Evolutionary conservation across 2,888 invertebrate genomes (phyloP).

Genomic region (Laothoe populi): DNA sequence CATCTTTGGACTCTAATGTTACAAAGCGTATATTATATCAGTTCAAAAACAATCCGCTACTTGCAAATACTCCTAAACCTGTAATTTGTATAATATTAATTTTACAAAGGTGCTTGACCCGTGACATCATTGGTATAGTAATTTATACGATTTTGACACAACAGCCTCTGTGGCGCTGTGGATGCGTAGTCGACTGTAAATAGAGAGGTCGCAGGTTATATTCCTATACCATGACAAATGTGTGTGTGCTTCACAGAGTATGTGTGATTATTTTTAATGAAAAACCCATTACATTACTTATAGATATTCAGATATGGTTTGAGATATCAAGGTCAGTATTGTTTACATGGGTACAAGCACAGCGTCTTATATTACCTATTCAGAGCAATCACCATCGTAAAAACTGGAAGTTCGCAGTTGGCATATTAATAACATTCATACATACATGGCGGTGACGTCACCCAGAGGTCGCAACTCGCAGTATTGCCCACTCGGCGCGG

Average conservation of each 20-base stretch:
- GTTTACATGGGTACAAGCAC: conserved; percentile 47
- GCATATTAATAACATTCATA: conserved; percentile 70
- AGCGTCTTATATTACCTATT: conserved; percentile 50
- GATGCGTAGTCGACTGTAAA: too few species aligned
- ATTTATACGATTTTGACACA: too few species aligned
- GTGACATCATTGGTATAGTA: neutral
- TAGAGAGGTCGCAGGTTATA: too few species aligned
- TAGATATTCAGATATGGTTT: neutral
- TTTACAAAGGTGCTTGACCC: conserved; percentile 4
- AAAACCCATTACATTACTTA: neutral
- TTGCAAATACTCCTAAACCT: neutral
- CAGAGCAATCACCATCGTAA: conserved; percentile 60
- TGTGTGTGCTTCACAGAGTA: too few species aligned
- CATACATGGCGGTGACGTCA: conserved; percentile 71
- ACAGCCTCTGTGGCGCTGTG: too few species aligned
- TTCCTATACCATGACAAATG: too few species aligned
- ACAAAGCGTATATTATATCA: neutral
- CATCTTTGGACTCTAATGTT: conserved; percentile 32
- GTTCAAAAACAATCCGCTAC: neutral
- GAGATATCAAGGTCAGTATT: conserved; percentile 56
- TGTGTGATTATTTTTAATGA: too few species aligned
- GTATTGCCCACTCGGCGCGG: conserved; percentile 60
- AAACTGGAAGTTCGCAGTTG: conserved; percentile 66
- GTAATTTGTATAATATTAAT: too few species aligned
- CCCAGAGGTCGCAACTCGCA: conserved; percentile 74